Evolutionary conservation across 1,140 invertebrate genomes (phyloP).

Genomic region (Drosophila santomea): DNA sequence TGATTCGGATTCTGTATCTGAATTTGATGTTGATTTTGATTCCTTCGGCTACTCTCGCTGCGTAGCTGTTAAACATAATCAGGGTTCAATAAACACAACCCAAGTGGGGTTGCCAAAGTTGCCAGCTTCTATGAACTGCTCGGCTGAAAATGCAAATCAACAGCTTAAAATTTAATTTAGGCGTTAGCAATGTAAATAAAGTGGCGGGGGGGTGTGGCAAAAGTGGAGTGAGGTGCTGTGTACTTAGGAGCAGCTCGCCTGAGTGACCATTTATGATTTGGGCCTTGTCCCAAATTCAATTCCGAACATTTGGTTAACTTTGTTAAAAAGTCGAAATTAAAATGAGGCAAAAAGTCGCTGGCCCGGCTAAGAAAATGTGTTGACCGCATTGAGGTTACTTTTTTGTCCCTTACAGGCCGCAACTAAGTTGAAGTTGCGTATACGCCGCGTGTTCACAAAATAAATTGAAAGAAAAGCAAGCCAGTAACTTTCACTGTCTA

Average conservation of each 20-base stretch:
- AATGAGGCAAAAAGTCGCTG: slow-evolving; percentile 65
- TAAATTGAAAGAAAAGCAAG: slow-evolving; percentile 45
- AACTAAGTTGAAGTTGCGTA: slow-evolving; percentile 60
- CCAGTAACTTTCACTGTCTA: slow-evolving; percentile 30
- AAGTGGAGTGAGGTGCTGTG: slow-evolving; percentile 29
- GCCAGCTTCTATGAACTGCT: not conserved
- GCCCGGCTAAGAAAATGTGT: slow-evolving; percentile 8
- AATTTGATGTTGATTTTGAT: slow-evolving; percentile 43
- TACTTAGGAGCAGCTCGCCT: slow-evolving; percentile 69
- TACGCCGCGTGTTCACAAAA: slow-evolving; percentile 50
- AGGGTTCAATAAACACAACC: slow-evolving; percentile 74
- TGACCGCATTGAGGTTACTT: slow-evolving; percentile 57
- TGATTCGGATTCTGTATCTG: slow-evolving; percentile 48
- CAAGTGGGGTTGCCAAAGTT: not conserved
- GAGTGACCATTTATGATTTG: slow-evolving; percentile 70
- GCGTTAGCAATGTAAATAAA: slow-evolving; percentile 74
- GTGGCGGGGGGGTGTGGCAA: not conserved
- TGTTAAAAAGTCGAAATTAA: slow-evolving; percentile 82
- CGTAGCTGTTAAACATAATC: slow-evolving; percentile 59
- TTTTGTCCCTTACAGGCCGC: slow-evolving; percentile 17
- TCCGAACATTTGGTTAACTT: slow-evolving; percentile 76
- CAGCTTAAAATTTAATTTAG: slow-evolving; percentile 82
- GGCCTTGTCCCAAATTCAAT: slow-evolving; percentile 70
- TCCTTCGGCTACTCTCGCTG: slow-evolving; percentile 39
- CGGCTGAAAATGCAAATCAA: slow-evolving; percentile 76